phyloP scores from a whole-genome alignment of 2,113 vertebrate species.

The Pelecanus crispus region DNA sequence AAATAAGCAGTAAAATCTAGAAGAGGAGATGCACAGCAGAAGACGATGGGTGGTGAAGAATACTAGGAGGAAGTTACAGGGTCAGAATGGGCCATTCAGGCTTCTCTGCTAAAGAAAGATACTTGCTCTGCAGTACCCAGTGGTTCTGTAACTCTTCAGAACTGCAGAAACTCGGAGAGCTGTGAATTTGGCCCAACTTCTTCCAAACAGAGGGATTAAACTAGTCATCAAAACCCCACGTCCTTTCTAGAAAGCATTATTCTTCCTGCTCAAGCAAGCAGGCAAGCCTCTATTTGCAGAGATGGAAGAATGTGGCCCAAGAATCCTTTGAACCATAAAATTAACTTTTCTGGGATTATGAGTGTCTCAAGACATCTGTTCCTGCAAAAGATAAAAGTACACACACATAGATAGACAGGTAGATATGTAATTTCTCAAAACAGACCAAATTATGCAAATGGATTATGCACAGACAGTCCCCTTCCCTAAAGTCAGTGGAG shows the following conservation, averaged over 20 bases:
- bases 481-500: background rate
- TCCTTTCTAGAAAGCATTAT: background rate
- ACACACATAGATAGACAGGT: too few species aligned
- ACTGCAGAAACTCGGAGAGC: background rate
- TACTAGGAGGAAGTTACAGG: background rate
- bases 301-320: background rate
- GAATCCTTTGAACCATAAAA: background rate
- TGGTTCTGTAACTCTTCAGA: background rate
- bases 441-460: background rate
- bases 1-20: background rate
- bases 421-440: background rate
- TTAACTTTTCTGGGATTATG: background rate
- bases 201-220: background rate
- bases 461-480: background rate
- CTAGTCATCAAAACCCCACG: background rate
- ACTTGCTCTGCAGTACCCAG: background rate
- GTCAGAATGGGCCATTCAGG: background rate
- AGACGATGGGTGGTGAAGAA: background rate
- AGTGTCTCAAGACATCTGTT: background rate
- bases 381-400: background rate
- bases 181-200: background rate
- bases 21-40: background rate
- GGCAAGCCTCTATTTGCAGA: background rate
- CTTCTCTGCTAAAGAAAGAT: background rate
- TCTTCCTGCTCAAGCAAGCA: background rate